A percentile compares a stretch with the other conserved stretches of the same genome.
Evolutionary conservation across 2,888 invertebrate species (phyloP).

Genomic region (Autographa gamma): DNA sequence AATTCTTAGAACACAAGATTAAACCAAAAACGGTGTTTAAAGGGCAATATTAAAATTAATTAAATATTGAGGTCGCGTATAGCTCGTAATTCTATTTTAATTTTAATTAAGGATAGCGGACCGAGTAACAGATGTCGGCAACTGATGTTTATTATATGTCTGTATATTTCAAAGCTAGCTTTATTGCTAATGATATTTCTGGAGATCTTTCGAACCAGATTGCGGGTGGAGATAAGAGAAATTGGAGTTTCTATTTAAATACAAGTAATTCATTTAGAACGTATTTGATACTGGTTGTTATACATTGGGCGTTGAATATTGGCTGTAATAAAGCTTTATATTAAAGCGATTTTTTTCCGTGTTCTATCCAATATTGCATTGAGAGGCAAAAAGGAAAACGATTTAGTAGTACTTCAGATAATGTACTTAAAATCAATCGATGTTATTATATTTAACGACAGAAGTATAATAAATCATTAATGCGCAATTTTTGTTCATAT

Average conservation of each 20-base stretch:
- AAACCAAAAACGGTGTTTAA: conserved; percentile 57
- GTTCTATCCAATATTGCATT: too few species aligned
- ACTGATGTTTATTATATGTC: conserved; percentile 70
- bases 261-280: not conserved
- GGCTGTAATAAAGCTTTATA: not conserved
- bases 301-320: not conserved
- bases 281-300: not conserved
- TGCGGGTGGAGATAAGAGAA: conserved; percentile 25
- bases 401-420: too few species aligned
- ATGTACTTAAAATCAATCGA: too few species aligned
- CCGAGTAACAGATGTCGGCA: conserved; percentile 77
- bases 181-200: conserved; percentile 54
- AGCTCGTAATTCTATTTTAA: conserved; percentile 78
- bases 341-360: not conserved
- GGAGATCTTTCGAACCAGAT: conserved; percentile 41
- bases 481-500: too few species aligned
- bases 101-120: conserved; percentile 78
- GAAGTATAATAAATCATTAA: too few species aligned
- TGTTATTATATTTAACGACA: too few species aligned
- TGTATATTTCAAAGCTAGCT: conserved; percentile 55
- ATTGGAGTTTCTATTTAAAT: conserved; percentile 25
- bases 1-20: conserved; percentile 49
- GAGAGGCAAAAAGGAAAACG: too few species aligned
- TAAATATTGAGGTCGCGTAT: conserved; percentile 77
- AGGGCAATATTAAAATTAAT: conserved; percentile 68